phyloP scores from a whole-genome alignment of 1,140 invertebrate genomes.

The Atta colombica region DNA sequence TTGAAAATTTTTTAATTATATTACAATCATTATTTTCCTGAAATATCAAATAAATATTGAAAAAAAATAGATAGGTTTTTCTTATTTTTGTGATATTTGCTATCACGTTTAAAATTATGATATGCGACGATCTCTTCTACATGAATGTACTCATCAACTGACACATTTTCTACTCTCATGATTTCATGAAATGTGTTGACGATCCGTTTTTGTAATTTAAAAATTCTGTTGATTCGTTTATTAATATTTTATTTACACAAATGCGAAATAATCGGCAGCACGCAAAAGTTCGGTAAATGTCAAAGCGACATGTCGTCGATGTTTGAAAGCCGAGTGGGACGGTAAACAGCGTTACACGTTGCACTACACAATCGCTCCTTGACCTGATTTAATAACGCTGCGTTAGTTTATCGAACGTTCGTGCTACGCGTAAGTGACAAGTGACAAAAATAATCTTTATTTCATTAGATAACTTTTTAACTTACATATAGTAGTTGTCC shows the following conservation, averaged over 20 bases:
- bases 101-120: neutral
- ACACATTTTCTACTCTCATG: neutral
- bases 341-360: conserved; percentile 52
- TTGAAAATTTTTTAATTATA: neutral
- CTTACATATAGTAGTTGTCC: neutral
- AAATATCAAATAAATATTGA: neutral
- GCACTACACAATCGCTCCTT: conserved; percentile 56
- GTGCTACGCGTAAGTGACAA: neutral
- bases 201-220: conserved; percentile 25
- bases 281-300: conserved; percentile 43
- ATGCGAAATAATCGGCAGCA: conserved; percentile 36
- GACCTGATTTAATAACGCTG: conserved; percentile 44
- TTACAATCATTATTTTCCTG: neutral
- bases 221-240: neutral
- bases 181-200: neutral
- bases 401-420: conserved; percentile 44
- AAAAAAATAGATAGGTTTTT: neutral
- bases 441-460: conserved; percentile 16
- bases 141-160: neutral
- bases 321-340: conserved; percentile 31
- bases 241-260: conserved; percentile 2
- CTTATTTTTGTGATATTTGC: neutral
- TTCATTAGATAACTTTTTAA: conserved; percentile 12
- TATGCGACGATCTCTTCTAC: neutral
- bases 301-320: conserved; percentile 21